These are phyloP conservation scores for Natator depressus DNA, from an alignment of 2,113 vertebrate genomes.

Conservation along the genomic window DNA sequence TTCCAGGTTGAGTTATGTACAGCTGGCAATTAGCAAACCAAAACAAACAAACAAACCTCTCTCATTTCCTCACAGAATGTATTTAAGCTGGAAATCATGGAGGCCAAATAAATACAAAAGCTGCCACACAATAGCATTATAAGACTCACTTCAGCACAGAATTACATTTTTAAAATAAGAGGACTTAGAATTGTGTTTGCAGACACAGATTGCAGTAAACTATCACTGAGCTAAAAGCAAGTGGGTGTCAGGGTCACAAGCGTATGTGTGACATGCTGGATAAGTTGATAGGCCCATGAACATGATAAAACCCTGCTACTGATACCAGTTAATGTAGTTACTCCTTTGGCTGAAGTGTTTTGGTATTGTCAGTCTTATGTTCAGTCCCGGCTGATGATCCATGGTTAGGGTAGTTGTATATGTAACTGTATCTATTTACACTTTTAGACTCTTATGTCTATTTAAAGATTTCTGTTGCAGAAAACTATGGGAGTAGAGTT, in stretches of 20 bases:
- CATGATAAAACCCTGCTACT: background rate
- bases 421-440: background rate
- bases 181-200: background rate
- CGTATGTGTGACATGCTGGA: accelerated
- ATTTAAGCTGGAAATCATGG: background rate
- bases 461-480: conserved; percentile 4
- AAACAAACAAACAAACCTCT: background rate
- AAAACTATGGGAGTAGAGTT: background rate
- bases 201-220: background rate
- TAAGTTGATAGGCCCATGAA: background rate
- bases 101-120: background rate
- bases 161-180: background rate
- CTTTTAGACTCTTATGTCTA: background rate
- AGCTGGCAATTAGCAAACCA: background rate
- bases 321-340: background rate
- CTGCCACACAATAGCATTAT: background rate
- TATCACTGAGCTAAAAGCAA: background rate
- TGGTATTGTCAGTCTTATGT: background rate
- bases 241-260: background rate
- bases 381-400: background rate
- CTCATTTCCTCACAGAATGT: background rate
- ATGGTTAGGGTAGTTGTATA: background rate
- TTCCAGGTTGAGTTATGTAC: background rate
- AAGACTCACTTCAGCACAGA: background rate
- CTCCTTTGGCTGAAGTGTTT: background rate